Evolutionary conservation across 2,797 vertebrate species (phyloP).

Genomic region (Rachycentron canadum): DNA sequence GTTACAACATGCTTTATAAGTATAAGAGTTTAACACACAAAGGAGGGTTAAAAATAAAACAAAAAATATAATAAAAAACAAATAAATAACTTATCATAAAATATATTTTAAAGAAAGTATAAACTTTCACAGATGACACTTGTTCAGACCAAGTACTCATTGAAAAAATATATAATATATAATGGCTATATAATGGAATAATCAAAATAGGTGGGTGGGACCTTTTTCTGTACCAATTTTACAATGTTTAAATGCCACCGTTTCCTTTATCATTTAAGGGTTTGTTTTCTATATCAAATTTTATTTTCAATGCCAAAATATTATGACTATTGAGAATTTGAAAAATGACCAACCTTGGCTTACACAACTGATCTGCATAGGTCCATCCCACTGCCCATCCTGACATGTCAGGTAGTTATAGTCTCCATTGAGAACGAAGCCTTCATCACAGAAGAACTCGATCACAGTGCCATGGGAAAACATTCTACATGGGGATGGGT

Average conservation of each 20-base stretch:
- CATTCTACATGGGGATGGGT: constrained; percentile 91
- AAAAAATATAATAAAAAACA: not conserved
- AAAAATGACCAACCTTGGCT: constrained; percentile 87
- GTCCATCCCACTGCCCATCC: constrained; percentile 94
- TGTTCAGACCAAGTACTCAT: not conserved
- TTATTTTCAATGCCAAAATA: not conserved
- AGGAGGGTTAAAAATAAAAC: not conserved
- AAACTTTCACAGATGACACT: not conserved
- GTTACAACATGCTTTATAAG: not conserved
- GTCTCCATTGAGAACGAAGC: constrained; percentile 93
- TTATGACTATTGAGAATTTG: not conserved
- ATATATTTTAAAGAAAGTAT: not conserved
- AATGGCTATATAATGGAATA: no score
- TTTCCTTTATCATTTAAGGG: no score
- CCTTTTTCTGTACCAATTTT: no score
- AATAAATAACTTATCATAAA: not conserved
- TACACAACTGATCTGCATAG: constrained; percentile 93
- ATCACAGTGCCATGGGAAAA: constrained; percentile 92
- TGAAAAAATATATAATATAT: no score
- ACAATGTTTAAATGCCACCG: no score
- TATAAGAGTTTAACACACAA: not conserved
- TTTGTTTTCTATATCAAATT: no score
- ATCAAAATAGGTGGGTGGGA: no score
- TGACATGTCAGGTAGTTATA: constrained; percentile 96
- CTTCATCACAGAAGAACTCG: constrained; percentile 94